Conservation (phyloP, 2,888 invertebrate genomes). For the Torymus texanus region DNA sequence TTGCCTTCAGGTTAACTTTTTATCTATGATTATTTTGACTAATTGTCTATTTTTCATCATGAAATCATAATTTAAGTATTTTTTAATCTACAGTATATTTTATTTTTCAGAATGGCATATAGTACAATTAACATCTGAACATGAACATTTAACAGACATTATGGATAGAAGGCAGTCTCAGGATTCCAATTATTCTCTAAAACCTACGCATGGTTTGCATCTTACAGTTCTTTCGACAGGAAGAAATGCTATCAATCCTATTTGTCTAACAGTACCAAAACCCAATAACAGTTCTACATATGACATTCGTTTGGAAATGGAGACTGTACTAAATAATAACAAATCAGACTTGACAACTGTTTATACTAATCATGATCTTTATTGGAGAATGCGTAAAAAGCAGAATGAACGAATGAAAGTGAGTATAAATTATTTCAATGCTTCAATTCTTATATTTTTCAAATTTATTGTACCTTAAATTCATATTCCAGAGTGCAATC, state of each 20-base stretch:
- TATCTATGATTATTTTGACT: background rate
- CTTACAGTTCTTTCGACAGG: constrained; percentile 69
- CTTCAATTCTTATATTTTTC: constrained; percentile 11
- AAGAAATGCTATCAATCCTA: constrained; percentile 62
- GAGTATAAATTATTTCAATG: constrained; percentile 35
- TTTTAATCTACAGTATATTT: constrained; percentile 29
- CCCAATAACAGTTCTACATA: constrained; percentile 63
- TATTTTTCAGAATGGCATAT: constrained; percentile 69
- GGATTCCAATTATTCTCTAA: constrained; percentile 55
- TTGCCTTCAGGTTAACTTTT: constrained; percentile 66
- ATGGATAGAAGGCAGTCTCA: constrained; percentile 47
- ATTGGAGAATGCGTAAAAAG: constrained; percentile 70
- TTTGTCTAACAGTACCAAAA: constrained; percentile 68
- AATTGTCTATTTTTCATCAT: constrained; percentile 5
- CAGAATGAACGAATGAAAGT: constrained; percentile 71
- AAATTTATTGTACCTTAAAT: background rate
- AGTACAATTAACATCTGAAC: constrained; percentile 68
- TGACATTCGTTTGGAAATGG: constrained; percentile 69
- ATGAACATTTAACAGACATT: constrained; percentile 58
- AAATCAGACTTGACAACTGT: constrained; percentile 65
- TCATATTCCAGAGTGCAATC: constrained; percentile 76
- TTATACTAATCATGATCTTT: constrained; percentile 64
- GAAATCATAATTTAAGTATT: constrained; percentile 4
- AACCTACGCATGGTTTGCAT: constrained; percentile 66
- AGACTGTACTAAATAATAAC: constrained; percentile 64